Base-by-base conservation (phyloP, 2,797 vertebrate genomes). In the Acomys russatus region DNA sequence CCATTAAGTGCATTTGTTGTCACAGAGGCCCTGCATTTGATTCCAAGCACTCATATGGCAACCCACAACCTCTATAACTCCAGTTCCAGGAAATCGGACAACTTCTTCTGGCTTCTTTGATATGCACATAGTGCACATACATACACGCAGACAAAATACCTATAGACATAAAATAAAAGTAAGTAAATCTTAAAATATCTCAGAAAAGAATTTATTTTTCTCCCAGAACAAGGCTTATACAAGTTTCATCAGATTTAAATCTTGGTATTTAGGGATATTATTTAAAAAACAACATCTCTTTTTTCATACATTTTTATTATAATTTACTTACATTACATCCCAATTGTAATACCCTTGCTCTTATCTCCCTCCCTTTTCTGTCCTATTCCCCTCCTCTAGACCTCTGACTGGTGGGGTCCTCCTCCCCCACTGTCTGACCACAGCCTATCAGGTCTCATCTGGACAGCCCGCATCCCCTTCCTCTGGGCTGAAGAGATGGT, bases 241-340 rank as follows among this genome's bases (percentile, higher is more conserved):
- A 74, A 54, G 30, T 91, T 87, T 85, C 23, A 11, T 71, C 80
- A 82, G n/a, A 92, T 86, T 95, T 94, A 95, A 30, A 88, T 82
- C 56, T 95, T 95, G n/a, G 28, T 82, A 68, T 95, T 94, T 96
- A 66, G 17, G 9, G 80, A 35, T 90, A 64, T 68, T 66, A 83
- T 68, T 92, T 33, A 87, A 95, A 95, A 95, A 95, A 86, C 71
- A 18, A 6, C 54, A 78, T 80, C 9, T n/a, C 77, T 79, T 79
- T 54, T 79, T 59, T 44, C n/a, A 44, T 44, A 4, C 44, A 44
- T 4, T 44, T 44, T 44, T 44, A 44, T 44, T 44, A 44, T 44
- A 44, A 44, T 44, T 44, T 44, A 44, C 44, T 44, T 44, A 44
- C 44, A 44, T 44, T 44, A 44, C 44, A 44, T 44, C 44, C 44